A percentile compares a stretch with the other conserved stretches of the same genome.
Evolutionary conservation across 2,888 invertebrate species (phyloP).

Genomic region (Torymus auratus): DNA sequence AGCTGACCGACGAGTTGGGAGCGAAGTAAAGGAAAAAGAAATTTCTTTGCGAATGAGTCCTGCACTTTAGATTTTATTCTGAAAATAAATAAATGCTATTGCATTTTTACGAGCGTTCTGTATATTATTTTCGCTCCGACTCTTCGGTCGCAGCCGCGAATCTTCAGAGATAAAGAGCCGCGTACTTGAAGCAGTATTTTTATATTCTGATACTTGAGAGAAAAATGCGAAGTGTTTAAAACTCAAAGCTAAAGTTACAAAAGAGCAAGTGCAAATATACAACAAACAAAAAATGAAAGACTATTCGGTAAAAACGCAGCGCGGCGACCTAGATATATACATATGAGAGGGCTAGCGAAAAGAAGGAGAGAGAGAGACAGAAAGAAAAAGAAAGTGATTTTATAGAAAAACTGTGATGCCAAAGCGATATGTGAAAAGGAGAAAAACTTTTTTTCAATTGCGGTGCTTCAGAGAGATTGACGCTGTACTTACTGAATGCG

Average conservation of each 20-base stretch:
- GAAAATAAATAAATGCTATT: conserved; percentile 10
- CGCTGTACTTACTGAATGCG: conserved; percentile 56
- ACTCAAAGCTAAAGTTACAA: conserved; percentile 4
- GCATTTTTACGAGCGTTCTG: neutral
- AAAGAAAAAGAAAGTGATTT: conserved; percentile 29
- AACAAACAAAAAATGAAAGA: neutral
- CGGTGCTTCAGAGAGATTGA: conserved; percentile 56
- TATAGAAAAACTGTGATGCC: conserved; percentile 57
- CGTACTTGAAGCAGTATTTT: conserved; percentile 58
- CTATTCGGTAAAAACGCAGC: conserved; percentile 21
- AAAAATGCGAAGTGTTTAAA: conserved; percentile 39
- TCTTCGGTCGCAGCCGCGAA: conserved; percentile 37
- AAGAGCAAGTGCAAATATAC: conserved; percentile 33
- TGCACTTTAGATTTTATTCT: conserved; percentile 19
- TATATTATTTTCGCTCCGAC: conserved; percentile 30
- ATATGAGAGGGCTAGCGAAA: conserved; percentile 16
- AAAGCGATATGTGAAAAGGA: conserved; percentile 36
- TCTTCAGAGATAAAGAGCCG: conserved; percentile 41
- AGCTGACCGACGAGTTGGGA: too few species aligned
- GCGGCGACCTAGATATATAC: neutral
- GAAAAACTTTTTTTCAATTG: conserved; percentile 46
- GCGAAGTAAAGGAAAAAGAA: too few species aligned
- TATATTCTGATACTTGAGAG: conserved; percentile 48
- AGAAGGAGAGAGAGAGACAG: too few species aligned
- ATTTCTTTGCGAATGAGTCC: neutral